Evolutionary conservation across 2,113 vertebrate genomes (phyloP), one percentile per base, ranked within the genome.

Genomic region (Amazona vittata): DNA sequence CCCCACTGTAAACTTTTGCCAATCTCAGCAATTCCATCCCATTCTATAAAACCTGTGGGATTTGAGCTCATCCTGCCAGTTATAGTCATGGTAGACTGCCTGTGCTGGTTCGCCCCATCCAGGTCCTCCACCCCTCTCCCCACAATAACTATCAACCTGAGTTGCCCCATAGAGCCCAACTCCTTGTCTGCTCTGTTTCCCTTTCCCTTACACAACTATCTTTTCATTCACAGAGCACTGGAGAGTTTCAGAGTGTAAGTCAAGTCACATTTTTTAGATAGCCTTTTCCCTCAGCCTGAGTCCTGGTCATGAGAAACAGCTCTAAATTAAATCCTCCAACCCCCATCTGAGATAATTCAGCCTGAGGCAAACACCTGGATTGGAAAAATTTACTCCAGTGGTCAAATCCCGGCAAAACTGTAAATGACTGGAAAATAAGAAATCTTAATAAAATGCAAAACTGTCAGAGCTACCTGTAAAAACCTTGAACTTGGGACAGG

Each of bases 291-390:
- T 86, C 46, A 68, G 43, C 24, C 70, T 63, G n/a, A 68, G 31
- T 46, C 70, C 83, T 67, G 55, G 76, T 57, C 80, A 92, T 2
- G 5, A 81, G 11, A 35, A 93, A 75, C 29, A 67, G 25, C 17
- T 62, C 25, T 70, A 77, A 49, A 74, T 15, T 3, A 88, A 80
- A 39, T 83, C 11, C n/a, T 11, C 15, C 50, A 26, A 26, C 14
- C 50, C 5, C 78, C 50, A 93, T 82, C 80, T 41, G 18, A 90
- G 95, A 75, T 67, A 59, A 85, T 53, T 88, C 59, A 70, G 93
- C 94, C 88, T 63, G 37, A 93, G 87, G 95, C 93, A 81, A 92
- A 78, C 96, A 96, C 88, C 86, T 92, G 93, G 93, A 75, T 12
- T 83, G 90, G 93, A 96, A 96, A 97, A 86, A 20, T 86, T 95